Conservation (phyloP, 2,797 vertebrate genomes). For the Myripristis jacobus region DNA sequence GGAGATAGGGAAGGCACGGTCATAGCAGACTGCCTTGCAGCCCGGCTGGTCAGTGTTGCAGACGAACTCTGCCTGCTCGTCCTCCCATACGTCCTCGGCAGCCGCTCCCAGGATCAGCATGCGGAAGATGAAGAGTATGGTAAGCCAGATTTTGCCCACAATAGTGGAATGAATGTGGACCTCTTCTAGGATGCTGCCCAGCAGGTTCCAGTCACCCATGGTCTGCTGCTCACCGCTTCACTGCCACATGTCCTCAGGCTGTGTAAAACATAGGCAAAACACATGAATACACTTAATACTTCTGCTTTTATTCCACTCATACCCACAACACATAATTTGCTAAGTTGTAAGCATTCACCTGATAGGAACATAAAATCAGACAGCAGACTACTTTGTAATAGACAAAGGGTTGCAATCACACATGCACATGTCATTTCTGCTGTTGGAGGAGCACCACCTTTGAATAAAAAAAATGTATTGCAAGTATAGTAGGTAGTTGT, state of each 20-base stretch:
- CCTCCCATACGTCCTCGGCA: slow-evolving; percentile 94
- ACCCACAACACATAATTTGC: neutral
- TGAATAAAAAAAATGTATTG: no score
- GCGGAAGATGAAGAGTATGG: slow-evolving; percentile 94
- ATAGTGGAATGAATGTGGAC: slow-evolving; percentile 95
- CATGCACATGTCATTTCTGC: neutral
- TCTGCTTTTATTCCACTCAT: neutral
- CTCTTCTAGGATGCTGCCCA: slow-evolving; percentile 95
- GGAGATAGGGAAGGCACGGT: slow-evolving; percentile 93
- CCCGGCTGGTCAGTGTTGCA: slow-evolving; percentile 96
- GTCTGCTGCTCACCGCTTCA: slow-evolving; percentile 77
- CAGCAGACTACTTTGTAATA: neutral
- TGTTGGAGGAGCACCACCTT: neutral
- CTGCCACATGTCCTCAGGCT: slow-evolving; percentile 83
- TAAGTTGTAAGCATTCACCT: neutral
- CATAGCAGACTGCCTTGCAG: slow-evolving; percentile 93
- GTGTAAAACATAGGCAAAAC: slow-evolving; percentile 48
- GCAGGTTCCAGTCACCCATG: slow-evolving; percentile 97
- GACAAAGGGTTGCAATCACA: no score
- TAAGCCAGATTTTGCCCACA: slow-evolving; percentile 96
- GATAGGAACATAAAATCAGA: neutral
- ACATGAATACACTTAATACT: neutral
- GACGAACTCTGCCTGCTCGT: slow-evolving; percentile 92
- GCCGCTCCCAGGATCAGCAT: slow-evolving; percentile 95
- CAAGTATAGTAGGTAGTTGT: no score